Base-by-base conservation (phyloP, 2,113 vertebrate species). In the Eptatretus burgeri region DNA sequence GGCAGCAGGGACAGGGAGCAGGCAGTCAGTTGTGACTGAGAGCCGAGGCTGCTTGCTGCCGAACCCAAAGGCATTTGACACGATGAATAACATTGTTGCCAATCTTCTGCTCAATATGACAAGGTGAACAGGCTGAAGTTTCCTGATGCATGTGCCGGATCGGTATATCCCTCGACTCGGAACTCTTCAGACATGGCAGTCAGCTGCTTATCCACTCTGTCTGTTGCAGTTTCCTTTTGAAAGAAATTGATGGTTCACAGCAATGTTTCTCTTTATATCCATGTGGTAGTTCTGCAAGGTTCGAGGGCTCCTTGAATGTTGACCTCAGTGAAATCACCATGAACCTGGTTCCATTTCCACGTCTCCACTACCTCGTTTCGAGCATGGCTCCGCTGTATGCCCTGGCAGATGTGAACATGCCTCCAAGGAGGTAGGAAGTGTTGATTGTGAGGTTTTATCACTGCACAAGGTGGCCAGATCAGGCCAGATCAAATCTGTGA, bases 321-420 rank as follows among this genome's bases (percentile, higher is more conserved):
- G 89, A 98, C 72, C 77, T 98, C 70, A 98, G 85, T 71, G 89
- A 98, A 78, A 91, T 98, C 56, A 79, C 77, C 65, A 91, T 85
- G 83, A 96, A 98, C 72, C 75, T 98, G 74, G 91, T 98, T 65
- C 91, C 91, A 1, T 98, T 93, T 74, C 89, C 91, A 53, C 78
- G 73, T 27, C 74, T 98, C 65, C 89, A 94, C 74, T 98, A 87
- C 71, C 78, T 94, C 63, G 78, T 93, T 67, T 81, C 91, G 66
- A 98, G 89, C 66, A 78, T 98, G 52, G 87, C 85, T 27, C 89
- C 87, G 62, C 76, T 94, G 4, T 93, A 84, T 74, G 82, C 83
- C 0, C 65, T 95, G 67, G 77, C 85, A 56, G 83, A 89, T 72
- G 77, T 89, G 66, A 78, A 74, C 64, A 62, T 88, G 64, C 84